phyloP scores from a whole-genome alignment of 2,113 vertebrate genomes.

The Chunga burmeisteri region DNA sequence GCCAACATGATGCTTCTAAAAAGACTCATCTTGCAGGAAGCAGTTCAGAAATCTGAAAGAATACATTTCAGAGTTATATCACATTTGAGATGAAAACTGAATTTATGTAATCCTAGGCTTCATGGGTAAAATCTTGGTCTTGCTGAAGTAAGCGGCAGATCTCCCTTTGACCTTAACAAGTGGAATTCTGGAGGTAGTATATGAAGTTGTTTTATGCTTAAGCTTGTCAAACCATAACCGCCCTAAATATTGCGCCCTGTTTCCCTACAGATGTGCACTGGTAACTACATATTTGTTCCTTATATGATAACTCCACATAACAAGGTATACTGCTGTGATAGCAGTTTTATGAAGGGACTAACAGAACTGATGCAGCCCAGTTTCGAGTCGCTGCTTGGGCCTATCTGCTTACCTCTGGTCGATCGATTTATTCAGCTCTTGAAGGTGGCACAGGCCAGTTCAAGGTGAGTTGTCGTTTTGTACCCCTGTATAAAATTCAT shows the following conservation, averaged over 20 bases:
- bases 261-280: constrained; percentile 86
- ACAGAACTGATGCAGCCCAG: constrained; percentile 95
- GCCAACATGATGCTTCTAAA: not conserved
- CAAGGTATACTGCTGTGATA: constrained; percentile 97
- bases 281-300: constrained; percentile 94
- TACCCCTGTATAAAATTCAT: not conserved
- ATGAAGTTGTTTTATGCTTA: not conserved
- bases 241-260: constrained; percentile 7
- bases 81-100: not conserved
- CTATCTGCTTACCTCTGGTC: constrained; percentile 94
- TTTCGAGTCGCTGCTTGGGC: constrained; percentile 92
- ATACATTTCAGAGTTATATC: not conserved
- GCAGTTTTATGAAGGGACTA: constrained; percentile 93
- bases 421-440: constrained; percentile 94
- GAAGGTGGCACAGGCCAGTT: constrained; percentile 89
- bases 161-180: not conserved
- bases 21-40: not conserved
- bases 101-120: not conserved
- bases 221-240: not conserved
- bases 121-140: not conserved
- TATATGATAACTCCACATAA: constrained; percentile 97
- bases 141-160: not conserved
- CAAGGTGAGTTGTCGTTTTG: constrained; percentile 79
- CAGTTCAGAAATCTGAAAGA: not conserved
- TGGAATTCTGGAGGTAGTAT: not conserved